Evolutionary conservation across 2,113 vertebrate genomes (phyloP).

Genomic region (Acanthisitta chloris): DNA sequence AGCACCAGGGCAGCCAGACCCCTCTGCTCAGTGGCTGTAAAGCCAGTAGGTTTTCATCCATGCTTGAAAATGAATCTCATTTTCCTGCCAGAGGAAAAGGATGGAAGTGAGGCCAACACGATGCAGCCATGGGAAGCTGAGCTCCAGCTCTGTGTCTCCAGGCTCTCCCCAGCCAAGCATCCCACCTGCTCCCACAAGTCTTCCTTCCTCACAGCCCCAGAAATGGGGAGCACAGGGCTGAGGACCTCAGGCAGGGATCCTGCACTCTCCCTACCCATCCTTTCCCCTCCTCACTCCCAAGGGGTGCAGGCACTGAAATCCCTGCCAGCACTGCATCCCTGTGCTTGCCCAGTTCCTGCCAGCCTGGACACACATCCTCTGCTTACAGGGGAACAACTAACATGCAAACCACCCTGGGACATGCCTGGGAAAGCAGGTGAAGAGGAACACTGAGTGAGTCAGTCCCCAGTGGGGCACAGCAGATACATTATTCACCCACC

Average conservation of each 20-base stretch:
- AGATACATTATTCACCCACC: background rate
- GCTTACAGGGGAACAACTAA: background rate
- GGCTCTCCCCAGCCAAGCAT: background rate
- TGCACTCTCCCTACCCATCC: background rate
- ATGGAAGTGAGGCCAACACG: accelerated
- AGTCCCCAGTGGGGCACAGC: background rate
- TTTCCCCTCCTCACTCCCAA: background rate
- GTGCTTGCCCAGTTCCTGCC: background rate
- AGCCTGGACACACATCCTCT: background rate
- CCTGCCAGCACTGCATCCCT: background rate
- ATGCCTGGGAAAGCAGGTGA: background rate
- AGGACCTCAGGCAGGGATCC: too few relatives aligned
- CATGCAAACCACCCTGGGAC: background rate
- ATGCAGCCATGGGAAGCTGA: background rate
- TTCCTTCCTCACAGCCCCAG: background rate
- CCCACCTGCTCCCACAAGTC: background rate
- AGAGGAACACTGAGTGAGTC: background rate
- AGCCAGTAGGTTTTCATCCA: background rate
- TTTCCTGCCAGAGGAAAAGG: background rate
- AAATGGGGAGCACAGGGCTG: background rate
- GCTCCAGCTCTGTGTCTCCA: background rate
- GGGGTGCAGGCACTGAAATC: background rate
- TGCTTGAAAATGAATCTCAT: background rate
- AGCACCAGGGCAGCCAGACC: background rate
- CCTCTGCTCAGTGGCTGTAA: background rate